Evolutionary conservation across 2,888 invertebrate genomes (phyloP).

Genomic region (Trichopria drosophilae): DNA sequence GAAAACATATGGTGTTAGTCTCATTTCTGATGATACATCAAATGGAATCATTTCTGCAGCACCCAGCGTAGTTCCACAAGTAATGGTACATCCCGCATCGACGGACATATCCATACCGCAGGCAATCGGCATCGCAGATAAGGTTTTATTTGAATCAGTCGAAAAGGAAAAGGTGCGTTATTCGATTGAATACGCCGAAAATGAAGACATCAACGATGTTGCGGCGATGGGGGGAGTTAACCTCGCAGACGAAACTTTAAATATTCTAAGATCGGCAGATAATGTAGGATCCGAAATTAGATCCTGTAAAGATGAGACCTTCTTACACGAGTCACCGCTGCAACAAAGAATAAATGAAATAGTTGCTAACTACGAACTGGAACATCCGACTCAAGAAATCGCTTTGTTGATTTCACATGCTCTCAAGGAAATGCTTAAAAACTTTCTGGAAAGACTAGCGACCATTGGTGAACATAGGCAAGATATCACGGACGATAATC

Average conservation of each 20-base stretch:
- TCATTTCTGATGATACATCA: constrained; percentile 25
- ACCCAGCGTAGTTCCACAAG: constrained; percentile 62
- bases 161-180: too few species aligned
- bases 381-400: constrained; percentile 85
- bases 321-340: constrained; percentile 77
- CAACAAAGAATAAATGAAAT: constrained; percentile 77
- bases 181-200: constrained; percentile 76
- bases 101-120: constrained; percentile 58
- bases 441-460: constrained; percentile 86
- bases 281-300: constrained; percentile 83
- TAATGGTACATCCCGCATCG: constrained; percentile 62
- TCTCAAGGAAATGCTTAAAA: constrained; percentile 89
- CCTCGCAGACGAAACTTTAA: constrained; percentile 91
- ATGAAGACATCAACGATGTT: constrained; percentile 97
- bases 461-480: constrained; percentile 93
- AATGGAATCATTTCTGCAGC: constrained; percentile 34
- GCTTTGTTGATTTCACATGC: constrained; percentile 90
- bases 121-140: too few species aligned
- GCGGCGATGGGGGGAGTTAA: constrained; percentile 99
- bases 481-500: constrained; percentile 87
- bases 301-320: constrained; percentile 91
- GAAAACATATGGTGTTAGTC: constrained; percentile 20
- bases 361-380: constrained; percentile 71
- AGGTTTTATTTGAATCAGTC: too few species aligned
- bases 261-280: constrained; percentile 88